A percentile compares a stretch with the other conserved stretches of the same genome.
Evolutionary conservation across 53 echinoderm and acorn worm species (phyloP).

Genomic region (Apostichopus leukothele): DNA sequence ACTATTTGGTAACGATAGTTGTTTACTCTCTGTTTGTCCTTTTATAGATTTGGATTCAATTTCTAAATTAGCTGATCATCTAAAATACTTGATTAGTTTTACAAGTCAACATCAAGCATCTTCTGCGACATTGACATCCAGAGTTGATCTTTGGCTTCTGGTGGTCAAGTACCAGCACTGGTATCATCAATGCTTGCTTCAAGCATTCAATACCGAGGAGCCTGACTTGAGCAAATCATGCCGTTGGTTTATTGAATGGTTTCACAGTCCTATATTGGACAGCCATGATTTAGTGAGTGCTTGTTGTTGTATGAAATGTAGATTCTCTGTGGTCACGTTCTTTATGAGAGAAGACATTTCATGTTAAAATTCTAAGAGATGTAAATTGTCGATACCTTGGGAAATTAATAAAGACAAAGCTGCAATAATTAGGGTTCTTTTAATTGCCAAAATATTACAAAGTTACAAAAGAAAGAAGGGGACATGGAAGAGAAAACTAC

Average conservation of each 20-base stretch:
- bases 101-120: background rate
- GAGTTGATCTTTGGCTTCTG: background rate
- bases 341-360: too few species aligned
- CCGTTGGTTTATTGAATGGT: constrained; percentile 14
- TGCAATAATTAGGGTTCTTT: too few species aligned
- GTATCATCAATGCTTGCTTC: constrained; percentile 23
- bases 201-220: background rate
- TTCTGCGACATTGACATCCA: background rate
- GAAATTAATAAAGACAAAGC: too few species aligned
- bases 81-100: background rate
- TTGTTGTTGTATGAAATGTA: background rate
- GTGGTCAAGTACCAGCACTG: constrained; percentile 29
- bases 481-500: too few species aligned
- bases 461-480: too few species aligned
- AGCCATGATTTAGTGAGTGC: background rate
- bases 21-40: background rate
- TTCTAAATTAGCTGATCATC: background rate
- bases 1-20: background rate
- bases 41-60: background rate
- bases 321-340: too few species aligned
- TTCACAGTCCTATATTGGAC: background rate
- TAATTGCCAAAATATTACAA: too few species aligned
- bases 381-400: too few species aligned
- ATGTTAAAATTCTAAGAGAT: too few species aligned
- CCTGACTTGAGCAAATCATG: background rate